Evolutionary conservation across 2,888 invertebrate genomes (phyloP).

Genomic region (Lasiommata megera): DNA sequence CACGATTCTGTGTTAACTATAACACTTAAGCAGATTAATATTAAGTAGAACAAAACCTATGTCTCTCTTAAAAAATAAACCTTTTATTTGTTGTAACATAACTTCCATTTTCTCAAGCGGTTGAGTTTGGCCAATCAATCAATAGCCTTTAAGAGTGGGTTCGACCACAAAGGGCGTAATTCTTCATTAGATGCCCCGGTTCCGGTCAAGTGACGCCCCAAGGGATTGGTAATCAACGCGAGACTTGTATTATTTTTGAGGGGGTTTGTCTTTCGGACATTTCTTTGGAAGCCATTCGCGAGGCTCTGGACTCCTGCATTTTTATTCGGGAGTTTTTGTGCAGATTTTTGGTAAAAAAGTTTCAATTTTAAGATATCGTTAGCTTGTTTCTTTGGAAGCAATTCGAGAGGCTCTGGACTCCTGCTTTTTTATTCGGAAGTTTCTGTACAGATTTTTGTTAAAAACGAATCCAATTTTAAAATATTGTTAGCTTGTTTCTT

Average conservation of each 20-base stretch:
- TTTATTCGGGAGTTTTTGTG: background rate
- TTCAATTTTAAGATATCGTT: too few relatives aligned
- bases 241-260: constrained; percentile 61
- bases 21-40: too few relatives aligned
- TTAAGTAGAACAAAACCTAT: too few relatives aligned
- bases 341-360: too few relatives aligned
- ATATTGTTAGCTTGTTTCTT: too few relatives aligned
- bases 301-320: background rate
- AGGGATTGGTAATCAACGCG: constrained; percentile 69
- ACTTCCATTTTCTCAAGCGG: background rate
- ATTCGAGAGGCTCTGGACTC: background rate
- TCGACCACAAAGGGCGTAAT: constrained; percentile 61
- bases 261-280: constrained; percentile 33
- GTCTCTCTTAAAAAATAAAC: too few relatives aligned
- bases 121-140: constrained; percentile 13
- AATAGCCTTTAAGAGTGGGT: constrained; percentile 33
- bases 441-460: constrained; percentile 20
- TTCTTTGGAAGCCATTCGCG: constrained; percentile 3
- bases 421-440: background rate
- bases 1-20: too few relatives aligned
- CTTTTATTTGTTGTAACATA: background rate
- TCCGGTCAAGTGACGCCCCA: constrained; percentile 70
- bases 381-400: constrained; percentile 15
- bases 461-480: too few relatives aligned
- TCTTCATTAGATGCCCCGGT: constrained; percentile 70